Evolutionary conservation across 2,113 vertebrate genomes (phyloP), one percentile per base, ranked within the genome.

Genomic region (Gambusia holbrooki): DNA sequence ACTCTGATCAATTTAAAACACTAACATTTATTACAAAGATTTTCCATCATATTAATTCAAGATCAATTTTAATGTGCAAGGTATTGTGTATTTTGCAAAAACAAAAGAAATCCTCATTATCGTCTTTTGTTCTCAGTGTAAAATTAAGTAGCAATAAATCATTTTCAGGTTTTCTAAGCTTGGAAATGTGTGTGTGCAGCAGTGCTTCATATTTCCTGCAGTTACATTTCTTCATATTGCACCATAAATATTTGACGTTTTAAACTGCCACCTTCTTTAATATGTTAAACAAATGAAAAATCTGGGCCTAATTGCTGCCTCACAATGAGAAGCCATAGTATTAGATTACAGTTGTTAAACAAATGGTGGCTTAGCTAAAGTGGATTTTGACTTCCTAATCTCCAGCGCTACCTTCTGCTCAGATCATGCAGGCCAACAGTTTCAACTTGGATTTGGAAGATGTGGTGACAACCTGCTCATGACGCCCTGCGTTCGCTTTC

Each of bases 281-380:
- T 15, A 42, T 42, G 29, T 37, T 65, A 15, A 64, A 48, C 35
- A 63, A 33, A 30, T 14, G 33, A 14, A 51, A 40, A 65, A 65
- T 51, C 14, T 62, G 62, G 60, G 29, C 42, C 15, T 3, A 12
- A 62, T 40, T 22, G 35, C 48, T 2, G 19, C 19, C 27, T n/a
- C 33, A 17, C n/a, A 37, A 61, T 48, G 27, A 76, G 28, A 54
- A 61, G 25, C 27, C n/a, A 27, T 33, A 61, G 62, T 51, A 58
- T 75, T 66, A 66, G 29, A 75, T 19, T 25, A 45, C 37, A 45
- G 37, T 2, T 37, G 66, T 42, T 71, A 58, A 74, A 66, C 42
- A 51, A 74, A 35, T 40, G 73, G 73, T 12, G 28, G 63, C 73
- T 74, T 73, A 77, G 45, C 70, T n/a, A 64, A 77, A 82, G 63